These are phyloP conservation scores for Neoaliturus tenellus DNA, from an alignment of 2,888 invertebrate genomes.

Conservation along the genomic window DNA sequence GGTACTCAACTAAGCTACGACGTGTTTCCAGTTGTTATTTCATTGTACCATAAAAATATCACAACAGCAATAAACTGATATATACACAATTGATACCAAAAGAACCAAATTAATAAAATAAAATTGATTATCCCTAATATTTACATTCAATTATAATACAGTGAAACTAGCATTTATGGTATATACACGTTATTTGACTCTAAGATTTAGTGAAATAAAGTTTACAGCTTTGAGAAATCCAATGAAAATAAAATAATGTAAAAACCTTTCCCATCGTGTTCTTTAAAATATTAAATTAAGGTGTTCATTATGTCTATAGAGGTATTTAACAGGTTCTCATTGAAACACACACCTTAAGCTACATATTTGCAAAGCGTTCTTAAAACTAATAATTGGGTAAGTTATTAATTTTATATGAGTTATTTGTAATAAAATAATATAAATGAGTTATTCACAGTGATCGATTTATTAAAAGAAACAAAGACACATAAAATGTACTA, in stretches of 20 bases:
- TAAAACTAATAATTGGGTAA: too few relatives aligned
- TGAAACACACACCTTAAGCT: not conserved
- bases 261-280: not conserved
- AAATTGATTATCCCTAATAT: not conserved
- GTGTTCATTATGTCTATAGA: not conserved
- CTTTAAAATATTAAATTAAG: not conserved
- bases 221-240: not conserved
- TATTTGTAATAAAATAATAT: not conserved
- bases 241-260: not conserved
- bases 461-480: too few relatives aligned
- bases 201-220: not conserved
- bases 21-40: not conserved
- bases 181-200: not conserved
- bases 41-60: slow-evolving; percentile 24
- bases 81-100: not conserved
- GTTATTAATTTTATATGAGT: too few relatives aligned
- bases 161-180: not conserved
- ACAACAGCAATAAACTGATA: not conserved
- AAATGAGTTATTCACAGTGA: not conserved
- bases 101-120: not conserved
- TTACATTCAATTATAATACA: slow-evolving; percentile 3
- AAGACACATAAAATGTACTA: too few relatives aligned
- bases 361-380: not conserved
- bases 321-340: not conserved
- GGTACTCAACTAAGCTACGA: not conserved